A percentile compares a stretch with the other conserved stretches of the same genome.
These are phyloP conservation scores for Xestia ashworthii DNA, from an alignment of 2,888 invertebrate genomes.

Conservation along the genomic window DNA sequence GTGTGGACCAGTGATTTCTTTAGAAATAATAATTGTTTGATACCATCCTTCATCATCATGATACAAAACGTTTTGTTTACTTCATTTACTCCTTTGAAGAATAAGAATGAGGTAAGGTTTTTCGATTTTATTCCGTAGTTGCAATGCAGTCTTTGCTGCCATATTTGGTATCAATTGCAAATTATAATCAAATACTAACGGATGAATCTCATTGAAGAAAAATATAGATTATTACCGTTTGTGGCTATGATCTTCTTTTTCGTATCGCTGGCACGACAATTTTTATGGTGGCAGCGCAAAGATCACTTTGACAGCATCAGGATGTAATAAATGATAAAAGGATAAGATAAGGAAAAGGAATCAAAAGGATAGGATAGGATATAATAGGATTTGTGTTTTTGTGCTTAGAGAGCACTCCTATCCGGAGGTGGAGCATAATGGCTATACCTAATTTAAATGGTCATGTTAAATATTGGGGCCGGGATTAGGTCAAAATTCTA, in stretches of 20 bases:
- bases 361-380: too few relatives aligned
- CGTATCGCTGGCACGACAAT: too few relatives aligned
- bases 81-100: slow-evolving; percentile 73
- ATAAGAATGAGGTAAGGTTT: slow-evolving; percentile 75
- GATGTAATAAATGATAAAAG: too few relatives aligned
- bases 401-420: too few relatives aligned
- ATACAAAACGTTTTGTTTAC: slow-evolving; percentile 76
- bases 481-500: not conserved
- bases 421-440: too few relatives aligned
- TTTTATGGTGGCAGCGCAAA: too few relatives aligned
- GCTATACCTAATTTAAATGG: not conserved
- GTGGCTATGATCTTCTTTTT: not conserved
- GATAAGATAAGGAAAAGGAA: too few relatives aligned
- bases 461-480: not conserved
- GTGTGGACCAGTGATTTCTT: slow-evolving; percentile 38
- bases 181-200: not conserved
- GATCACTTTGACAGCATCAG: too few relatives aligned
- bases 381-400: too few relatives aligned
- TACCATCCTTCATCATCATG: slow-evolving; percentile 69
- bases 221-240: not conserved
- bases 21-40: slow-evolving; percentile 2
- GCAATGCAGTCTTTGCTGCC: not conserved
- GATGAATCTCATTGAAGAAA: not conserved
- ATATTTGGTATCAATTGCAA: not conserved
- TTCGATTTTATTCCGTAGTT: not conserved